Conservation (phyloP, 2,797 vertebrate genomes). For the Alosa sapidissima region DNA sequence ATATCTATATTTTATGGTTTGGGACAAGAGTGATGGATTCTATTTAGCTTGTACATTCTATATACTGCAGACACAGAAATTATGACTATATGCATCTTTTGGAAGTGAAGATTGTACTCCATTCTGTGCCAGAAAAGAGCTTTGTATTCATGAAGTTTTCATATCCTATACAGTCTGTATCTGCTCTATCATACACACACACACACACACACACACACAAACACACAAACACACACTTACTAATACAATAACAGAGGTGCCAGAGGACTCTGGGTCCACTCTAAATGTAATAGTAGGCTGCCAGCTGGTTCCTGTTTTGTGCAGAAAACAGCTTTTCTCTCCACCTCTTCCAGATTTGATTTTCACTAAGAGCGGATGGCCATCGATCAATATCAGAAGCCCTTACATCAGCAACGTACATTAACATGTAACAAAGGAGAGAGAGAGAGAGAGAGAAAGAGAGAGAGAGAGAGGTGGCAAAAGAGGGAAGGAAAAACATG, state of each 20-base stretch:
- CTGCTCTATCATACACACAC: not conserved
- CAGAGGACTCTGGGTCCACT: slow-evolving; percentile 59
- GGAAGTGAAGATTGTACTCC: not conserved
- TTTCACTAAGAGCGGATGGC: slow-evolving; percentile 40
- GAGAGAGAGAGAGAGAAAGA: not conserved
- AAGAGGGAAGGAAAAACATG: not conserved
- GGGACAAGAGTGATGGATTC: not conserved
- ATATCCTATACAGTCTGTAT: not conserved
- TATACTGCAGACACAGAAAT: not conserved
- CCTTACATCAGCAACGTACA: slow-evolving; percentile 35
- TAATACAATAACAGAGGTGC: slow-evolving; percentile 57
- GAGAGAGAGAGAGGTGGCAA: not conserved
- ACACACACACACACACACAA: not conserved
- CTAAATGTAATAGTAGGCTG: slow-evolving; percentile 69
- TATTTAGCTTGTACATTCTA: not conserved
- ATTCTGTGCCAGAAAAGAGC: not conserved
- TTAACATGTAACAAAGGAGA: not conserved
- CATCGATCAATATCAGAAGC: slow-evolving; percentile 43
- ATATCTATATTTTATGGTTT: not conserved
- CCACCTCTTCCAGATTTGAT: slow-evolving; percentile 28
- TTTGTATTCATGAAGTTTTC: not conserved
- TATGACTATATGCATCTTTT: not conserved
- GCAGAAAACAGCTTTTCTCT: slow-evolving; percentile 46
- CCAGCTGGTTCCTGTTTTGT: slow-evolving; percentile 67
- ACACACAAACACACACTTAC: slow-evolving; percentile 29